Percentiles rank a stretch among this genome's conserved stretches.
Evolutionary conservation across 2,797 vertebrate species (phyloP).

Genomic region (Microctenopoma lineatum): DNA sequence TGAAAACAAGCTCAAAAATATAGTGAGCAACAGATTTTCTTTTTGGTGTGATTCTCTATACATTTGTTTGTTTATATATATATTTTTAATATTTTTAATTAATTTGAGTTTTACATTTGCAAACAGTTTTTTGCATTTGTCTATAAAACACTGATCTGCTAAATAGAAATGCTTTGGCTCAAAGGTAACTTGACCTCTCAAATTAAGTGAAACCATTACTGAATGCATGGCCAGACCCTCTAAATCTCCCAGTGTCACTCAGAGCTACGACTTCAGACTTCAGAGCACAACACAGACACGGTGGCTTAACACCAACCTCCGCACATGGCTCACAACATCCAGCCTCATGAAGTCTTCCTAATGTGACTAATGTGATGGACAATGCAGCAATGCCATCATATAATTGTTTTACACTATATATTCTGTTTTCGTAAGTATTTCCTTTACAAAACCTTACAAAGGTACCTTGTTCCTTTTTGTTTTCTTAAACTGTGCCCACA

Average conservation of each 20-base stretch:
- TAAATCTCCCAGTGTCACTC: slow-evolving; percentile 59
- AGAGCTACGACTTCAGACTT: slow-evolving; percentile 47
- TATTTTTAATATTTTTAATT: too few relatives aligned
- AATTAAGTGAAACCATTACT: slow-evolving; percentile 44
- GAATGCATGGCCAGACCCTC: slow-evolving; percentile 30
- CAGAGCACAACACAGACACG: slow-evolving; percentile 41
- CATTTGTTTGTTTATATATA: neutral
- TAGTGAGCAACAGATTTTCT: neutral
- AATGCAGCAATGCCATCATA: slow-evolving; percentile 36
- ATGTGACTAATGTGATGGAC: slow-evolving; percentile 61
- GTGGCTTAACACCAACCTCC: slow-evolving; percentile 68
- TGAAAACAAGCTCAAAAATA: slow-evolving; percentile 1
- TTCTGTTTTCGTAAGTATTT: neutral
- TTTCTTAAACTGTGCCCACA: neutral
- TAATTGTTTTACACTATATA: neutral
- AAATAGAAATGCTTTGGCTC: slow-evolving; percentile 26
- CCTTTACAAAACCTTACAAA: neutral
- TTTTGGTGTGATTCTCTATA: neutral
- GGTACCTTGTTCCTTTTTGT: neutral
- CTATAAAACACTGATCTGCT: slow-evolving; percentile 22
- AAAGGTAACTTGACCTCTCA: slow-evolving; percentile 45
- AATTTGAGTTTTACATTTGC: neutral
- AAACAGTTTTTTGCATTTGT: slow-evolving; percentile 16
- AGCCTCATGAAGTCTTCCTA: slow-evolving; percentile 53
- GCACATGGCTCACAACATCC: slow-evolving; percentile 60